Base-by-base conservation (phyloP, 2,797 vertebrate genomes). In the Pantherophis vulpinus region DNA sequence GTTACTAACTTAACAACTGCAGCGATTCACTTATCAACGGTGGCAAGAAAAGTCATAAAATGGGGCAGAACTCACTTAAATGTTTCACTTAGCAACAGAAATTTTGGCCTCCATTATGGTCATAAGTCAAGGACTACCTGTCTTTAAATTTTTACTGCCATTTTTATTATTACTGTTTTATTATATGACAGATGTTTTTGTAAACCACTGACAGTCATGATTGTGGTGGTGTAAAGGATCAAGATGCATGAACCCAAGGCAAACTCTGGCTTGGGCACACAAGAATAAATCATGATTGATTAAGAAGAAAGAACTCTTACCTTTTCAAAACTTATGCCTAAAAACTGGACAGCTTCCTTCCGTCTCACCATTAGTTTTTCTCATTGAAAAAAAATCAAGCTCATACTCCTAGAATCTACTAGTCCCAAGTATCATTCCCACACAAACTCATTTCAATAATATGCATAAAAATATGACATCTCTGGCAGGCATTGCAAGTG, bases 381-480 rank as follows among this genome's bases (percentile, higher is more conserved):
- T 79, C 56, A 83, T 5, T 90, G 13, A 74, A 18, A 1, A 79
- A 83, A 12, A 4, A 12, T 25, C 37, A 25, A 92, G 59, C 0
- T 0, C 1, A 90, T n/a, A 92, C 86, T 5, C 3, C 55, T 14
- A 42, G 86, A 61, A 58, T 0, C 13, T 74, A 7, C 56, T 13
- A 61, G 6, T 0, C 2, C 0, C 0, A 59, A 25, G 29, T 14
- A 47, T 58, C 87, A 86, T 92, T 93, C 89, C 91, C 87, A 60
- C n/a, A 32, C 0, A 0, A n/a, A 94, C 93, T 86, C 61, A 42
- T 18, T 91, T 25, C 90, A 27, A 42, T 4, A 0, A 89, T 0
- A 0, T 0, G 60, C 6, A 32, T 88, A 59, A 95, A 70, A 59
- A 92, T 59, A 2, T 14, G 90, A 47, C n/a, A 0, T 0, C 87